Conservation (phyloP, 2,797 vertebrate genomes). For the Myoxocephalus aenaeus region DNA sequence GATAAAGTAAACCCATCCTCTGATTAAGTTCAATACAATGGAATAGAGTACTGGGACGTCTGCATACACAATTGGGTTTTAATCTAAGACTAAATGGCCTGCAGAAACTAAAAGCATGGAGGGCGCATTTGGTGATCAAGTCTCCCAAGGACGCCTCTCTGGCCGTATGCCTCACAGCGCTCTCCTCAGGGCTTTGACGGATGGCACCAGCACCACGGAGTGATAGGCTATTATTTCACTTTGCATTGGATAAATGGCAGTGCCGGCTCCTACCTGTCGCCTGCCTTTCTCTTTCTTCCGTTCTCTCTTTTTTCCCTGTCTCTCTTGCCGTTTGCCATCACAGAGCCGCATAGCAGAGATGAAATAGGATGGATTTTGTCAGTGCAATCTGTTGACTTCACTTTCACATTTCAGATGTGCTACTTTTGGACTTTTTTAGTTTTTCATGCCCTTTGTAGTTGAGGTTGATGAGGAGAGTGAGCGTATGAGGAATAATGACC, state of each 20-base stretch:
- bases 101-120: slow-evolving; percentile 20
- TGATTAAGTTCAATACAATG: slow-evolving; percentile 66
- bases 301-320: slow-evolving; percentile 22
- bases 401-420: slow-evolving; percentile 40
- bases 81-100: slow-evolving; percentile 64
- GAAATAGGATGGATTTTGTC: slow-evolving; percentile 47
- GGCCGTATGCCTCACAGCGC: slow-evolving; percentile 57
- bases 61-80: slow-evolving; percentile 72
- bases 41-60: slow-evolving; percentile 34
- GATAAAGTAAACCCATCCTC: slow-evolving; percentile 42
- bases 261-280: slow-evolving; percentile 72
- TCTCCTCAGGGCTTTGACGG: slow-evolving; percentile 81
- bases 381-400: slow-evolving; percentile 58
- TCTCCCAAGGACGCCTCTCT: slow-evolving; percentile 79
- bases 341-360: slow-evolving; percentile 31
- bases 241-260: slow-evolving; percentile 86
- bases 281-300: slow-evolving; percentile 53
- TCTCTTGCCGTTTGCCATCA: slow-evolving; percentile 31
- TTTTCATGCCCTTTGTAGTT: slow-evolving; percentile 19
- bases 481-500: slow-evolving; percentile 39
- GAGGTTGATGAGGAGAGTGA: slow-evolving; percentile 28
- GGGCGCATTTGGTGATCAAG: slow-evolving; percentile 47
- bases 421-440: slow-evolving; percentile 28
- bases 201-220: slow-evolving; percentile 78
- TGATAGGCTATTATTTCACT: slow-evolving; percentile 90